Evolutionary conservation across 2,797 vertebrate genomes (phyloP).

Genomic region (Enteromius mattozi): DNA sequence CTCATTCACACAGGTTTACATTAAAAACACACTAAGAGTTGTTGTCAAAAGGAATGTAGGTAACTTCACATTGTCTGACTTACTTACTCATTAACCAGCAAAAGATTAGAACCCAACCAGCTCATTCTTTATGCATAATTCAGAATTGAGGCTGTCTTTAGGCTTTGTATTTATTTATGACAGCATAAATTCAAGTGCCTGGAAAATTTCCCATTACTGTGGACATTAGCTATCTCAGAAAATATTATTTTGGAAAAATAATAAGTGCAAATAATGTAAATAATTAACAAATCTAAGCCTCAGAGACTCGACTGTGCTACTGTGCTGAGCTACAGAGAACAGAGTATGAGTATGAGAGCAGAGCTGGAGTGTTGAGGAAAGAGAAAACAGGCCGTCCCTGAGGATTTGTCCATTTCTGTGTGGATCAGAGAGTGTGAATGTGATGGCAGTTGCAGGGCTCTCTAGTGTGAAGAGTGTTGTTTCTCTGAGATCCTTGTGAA

Average conservation of each 20-base stretch:
- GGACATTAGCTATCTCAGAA: background rate
- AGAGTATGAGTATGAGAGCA: background rate
- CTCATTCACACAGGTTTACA: too few relatives aligned
- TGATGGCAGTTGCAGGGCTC: slow-evolving; percentile 69
- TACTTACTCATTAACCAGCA: background rate
- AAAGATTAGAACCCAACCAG: background rate
- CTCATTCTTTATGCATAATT: background rate
- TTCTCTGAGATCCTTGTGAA: slow-evolving; percentile 66
- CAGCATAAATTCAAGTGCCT: background rate
- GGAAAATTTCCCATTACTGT: background rate
- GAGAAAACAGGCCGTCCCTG: slow-evolving; percentile 66
- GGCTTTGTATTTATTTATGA: background rate
- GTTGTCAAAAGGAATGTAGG: background rate
- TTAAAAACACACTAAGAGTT: background rate
- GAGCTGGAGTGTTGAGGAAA: slow-evolving; percentile 24
- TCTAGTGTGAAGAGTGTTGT: slow-evolving; percentile 60
- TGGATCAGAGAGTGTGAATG: slow-evolving; percentile 71
- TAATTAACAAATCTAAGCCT: background rate
- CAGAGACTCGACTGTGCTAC: slow-evolving; percentile 5
- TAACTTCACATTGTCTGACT: background rate
- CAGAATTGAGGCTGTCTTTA: background rate
- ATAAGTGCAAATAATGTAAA: background rate
- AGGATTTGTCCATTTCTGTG: slow-evolving; percentile 74
- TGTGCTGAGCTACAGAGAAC: slow-evolving; percentile 10
- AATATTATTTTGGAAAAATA: background rate